A percentile compares a stretch with the other conserved stretches of the same genome.
phyloP scores from a whole-genome alignment of 2,888 invertebrate species.

The Muschampia staudingeri region DNA sequence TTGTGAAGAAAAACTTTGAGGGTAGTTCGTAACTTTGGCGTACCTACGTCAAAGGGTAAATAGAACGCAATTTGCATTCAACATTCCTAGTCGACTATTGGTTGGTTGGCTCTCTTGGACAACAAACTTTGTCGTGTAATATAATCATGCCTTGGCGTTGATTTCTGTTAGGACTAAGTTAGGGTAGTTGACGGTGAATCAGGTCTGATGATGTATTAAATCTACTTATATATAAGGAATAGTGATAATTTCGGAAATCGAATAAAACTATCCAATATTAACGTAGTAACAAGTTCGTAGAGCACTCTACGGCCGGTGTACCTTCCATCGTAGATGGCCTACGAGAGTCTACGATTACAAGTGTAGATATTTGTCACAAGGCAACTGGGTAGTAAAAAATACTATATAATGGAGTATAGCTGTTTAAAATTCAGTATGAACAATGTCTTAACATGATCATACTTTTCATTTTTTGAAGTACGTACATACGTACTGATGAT shows the following conservation, averaged over 20 bases:
- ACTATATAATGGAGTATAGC: too few species aligned
- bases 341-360: not conserved
- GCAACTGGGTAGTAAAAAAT: not conserved
- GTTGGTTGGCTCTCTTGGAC: conserved; percentile 31
- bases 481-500: too few species aligned
- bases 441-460: too few species aligned
- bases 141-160: conserved; percentile 32
- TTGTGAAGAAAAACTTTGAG: conserved; percentile 71
- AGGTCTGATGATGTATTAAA: not conserved
- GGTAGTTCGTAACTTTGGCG: conserved; percentile 35
- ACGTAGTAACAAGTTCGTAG: not conserved
- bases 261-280: not conserved
- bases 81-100: conserved; percentile 37
- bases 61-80: conserved; percentile 47
- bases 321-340: not conserved
- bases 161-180: conserved; percentile 30
- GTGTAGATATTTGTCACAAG: not conserved
- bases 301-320: not conserved
- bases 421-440: too few species aligned
- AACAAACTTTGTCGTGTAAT: conserved; percentile 40
- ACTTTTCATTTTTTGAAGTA: too few species aligned
- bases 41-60: conserved; percentile 42
- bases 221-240: not conserved
- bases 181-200: not conserved
- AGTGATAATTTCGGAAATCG: not conserved